These are phyloP conservation scores for Centropus bengalensis DNA, from an alignment of 2,113 vertebrate genomes.

Conservation along the genomic window DNA sequence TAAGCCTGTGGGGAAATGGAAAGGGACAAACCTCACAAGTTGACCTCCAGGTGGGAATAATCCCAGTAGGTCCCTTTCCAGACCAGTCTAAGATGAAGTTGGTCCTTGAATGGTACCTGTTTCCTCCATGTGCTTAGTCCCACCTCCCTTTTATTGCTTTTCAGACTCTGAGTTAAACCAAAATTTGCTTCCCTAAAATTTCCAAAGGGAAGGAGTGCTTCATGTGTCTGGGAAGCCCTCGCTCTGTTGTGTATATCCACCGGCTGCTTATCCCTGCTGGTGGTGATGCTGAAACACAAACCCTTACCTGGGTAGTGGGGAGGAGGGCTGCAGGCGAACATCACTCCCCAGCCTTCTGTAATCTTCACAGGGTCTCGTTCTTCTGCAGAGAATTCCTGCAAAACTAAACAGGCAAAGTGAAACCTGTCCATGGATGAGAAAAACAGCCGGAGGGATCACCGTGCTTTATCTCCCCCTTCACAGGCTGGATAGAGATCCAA, in stretches of 20 bases:
- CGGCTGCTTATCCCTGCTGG: background rate
- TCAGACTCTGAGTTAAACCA: background rate
- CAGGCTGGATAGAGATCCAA: no score
- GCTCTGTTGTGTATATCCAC: no score
- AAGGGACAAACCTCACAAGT: background rate
- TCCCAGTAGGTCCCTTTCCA: background rate
- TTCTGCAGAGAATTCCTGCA: constrained; percentile 93
- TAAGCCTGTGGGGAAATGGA: constrained; percentile 75
- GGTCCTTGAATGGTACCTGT: background rate
- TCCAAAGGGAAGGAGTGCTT: background rate
- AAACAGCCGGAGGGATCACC: background rate
- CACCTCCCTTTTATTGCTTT: background rate
- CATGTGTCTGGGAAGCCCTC: rapidly evolving
- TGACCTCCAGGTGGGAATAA: background rate
- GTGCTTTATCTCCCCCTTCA: rapidly evolving
- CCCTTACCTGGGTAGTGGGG: constrained; percentile 92
- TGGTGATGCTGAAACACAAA: background rate
- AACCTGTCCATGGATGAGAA: background rate
- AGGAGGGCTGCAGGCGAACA: constrained; percentile 90
- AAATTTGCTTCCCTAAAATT: background rate
- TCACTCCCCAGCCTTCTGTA: constrained; percentile 87
- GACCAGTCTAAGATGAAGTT: background rate
- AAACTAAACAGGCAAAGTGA: constrained; percentile 77
- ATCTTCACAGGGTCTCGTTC: constrained; percentile 87
- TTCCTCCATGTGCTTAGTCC: background rate